Evolutionary conservation across 2,113 vertebrate genomes (phyloP).

Genomic region (Promerops cafer): DNA sequence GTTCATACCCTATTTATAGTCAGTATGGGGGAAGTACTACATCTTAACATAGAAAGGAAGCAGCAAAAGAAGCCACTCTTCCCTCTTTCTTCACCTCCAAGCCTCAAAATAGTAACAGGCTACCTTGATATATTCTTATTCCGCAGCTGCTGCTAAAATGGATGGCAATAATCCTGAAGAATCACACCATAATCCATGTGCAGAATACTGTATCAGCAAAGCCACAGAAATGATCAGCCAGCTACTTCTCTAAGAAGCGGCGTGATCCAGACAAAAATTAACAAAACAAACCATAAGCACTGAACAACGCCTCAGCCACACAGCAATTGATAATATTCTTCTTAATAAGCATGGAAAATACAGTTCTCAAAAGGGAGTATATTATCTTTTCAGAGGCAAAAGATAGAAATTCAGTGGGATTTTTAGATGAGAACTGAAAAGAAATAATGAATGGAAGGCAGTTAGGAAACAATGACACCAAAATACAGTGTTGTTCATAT

Average conservation of each 20-base stretch:
- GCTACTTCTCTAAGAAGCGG: neutral
- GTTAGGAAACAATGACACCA: neutral
- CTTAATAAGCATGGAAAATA: neutral
- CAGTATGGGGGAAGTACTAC: neutral
- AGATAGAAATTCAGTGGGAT: neutral
- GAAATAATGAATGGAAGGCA: neutral
- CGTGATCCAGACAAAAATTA: neutral
- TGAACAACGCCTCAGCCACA: neutral
- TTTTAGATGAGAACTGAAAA: neutral
- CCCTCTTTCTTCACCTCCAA: neutral
- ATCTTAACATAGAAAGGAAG: neutral
- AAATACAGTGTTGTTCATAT: neutral
- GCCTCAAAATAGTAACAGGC: neutral
- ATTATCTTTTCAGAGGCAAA: neutral
- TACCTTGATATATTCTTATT: neutral
- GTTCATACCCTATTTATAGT: neutral
- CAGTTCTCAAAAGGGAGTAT: neutral
- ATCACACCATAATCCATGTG: neutral
- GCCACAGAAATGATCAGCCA: neutral
- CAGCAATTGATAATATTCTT: neutral
- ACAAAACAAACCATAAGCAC: neutral
- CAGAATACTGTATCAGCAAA: neutral
- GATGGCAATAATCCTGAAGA: neutral
- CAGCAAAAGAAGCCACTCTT: neutral
- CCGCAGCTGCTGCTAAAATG: neutral